A percentile compares a stretch with the other conserved stretches of the same genome.
phyloP scores from a whole-genome alignment of 2,888 invertebrate species.

The Stramonita haemastoma region DNA sequence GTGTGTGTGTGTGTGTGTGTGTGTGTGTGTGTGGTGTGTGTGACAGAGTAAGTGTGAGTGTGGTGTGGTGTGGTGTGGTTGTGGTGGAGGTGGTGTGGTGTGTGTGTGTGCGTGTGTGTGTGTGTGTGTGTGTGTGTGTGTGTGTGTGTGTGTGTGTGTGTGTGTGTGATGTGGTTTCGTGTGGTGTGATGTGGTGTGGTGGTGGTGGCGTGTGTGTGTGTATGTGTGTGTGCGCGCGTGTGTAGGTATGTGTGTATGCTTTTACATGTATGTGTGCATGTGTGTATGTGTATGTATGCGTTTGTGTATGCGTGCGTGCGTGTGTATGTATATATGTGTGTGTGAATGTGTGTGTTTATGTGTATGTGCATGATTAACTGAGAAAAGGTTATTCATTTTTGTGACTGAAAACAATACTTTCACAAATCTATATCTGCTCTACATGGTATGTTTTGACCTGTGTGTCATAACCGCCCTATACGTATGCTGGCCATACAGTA shows the following conservation, averaged over 20 bases:
- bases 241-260: not conserved
- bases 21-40: not conserved
- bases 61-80: too few relatives aligned
- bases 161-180: not conserved
- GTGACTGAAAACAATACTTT: too few relatives aligned
- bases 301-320: not conserved
- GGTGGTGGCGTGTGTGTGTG: conserved; percentile 4
- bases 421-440: too few relatives aligned
- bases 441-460: too few relatives aligned
- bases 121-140: not conserved
- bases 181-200: not conserved
- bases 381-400: too few relatives aligned
- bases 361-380: not conserved
- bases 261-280: not conserved
- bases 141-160: conserved; percentile 5
- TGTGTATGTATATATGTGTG: conserved; percentile 8
- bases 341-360: not conserved
- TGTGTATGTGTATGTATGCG: not conserved
- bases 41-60: not conserved
- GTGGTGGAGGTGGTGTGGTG: not conserved
- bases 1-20: conserved; percentile 20
- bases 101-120: not conserved
- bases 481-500: too few relatives aligned
- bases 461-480: too few relatives aligned
- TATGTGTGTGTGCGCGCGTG: not conserved